These are phyloP conservation scores for Octopus sinensis DNA, from an alignment of 1,140 invertebrate genomes.

Conservation along the genomic window DNA sequence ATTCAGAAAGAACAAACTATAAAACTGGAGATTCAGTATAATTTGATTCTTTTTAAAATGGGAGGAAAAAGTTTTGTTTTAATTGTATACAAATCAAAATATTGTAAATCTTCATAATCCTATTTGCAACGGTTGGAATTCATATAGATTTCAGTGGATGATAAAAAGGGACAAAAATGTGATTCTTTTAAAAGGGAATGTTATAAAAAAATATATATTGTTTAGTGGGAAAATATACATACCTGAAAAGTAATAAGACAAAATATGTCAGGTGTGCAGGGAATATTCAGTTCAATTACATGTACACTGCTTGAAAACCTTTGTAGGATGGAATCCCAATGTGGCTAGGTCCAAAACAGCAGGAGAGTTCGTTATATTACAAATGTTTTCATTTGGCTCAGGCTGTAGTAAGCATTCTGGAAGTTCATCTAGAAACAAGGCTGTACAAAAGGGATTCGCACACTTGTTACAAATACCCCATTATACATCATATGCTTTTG, in stretches of 20 bases:
- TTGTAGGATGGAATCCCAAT: constrained; percentile 2
- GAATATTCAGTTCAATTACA: not conserved
- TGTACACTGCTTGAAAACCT: constrained; percentile 6
- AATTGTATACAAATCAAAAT: too few species aligned
- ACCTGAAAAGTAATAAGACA: constrained; percentile 9
- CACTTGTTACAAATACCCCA: not conserved
- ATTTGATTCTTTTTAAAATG: too few species aligned
- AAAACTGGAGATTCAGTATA: too few species aligned
- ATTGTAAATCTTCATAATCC: too few species aligned
- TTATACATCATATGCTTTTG: too few species aligned
- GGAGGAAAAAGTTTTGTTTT: too few species aligned
- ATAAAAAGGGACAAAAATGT: too few species aligned
- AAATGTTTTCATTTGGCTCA: not conserved
- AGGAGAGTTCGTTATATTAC: not conserved
- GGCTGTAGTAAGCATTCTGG: not conserved
- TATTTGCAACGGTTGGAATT: too few species aligned
- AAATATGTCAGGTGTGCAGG: not conserved
- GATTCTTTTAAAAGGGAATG: too few species aligned
- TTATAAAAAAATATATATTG: too few species aligned
- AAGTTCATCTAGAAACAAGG: not conserved
- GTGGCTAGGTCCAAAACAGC: not conserved
- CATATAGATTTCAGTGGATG: too few species aligned
- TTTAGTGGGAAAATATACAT: constrained; percentile 12
- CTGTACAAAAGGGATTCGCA: not conserved
- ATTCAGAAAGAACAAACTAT: too few species aligned